Evolutionary conservation across 2,113 vertebrate species (phyloP).

Genomic region (Centrocercus urophasianus): DNA sequence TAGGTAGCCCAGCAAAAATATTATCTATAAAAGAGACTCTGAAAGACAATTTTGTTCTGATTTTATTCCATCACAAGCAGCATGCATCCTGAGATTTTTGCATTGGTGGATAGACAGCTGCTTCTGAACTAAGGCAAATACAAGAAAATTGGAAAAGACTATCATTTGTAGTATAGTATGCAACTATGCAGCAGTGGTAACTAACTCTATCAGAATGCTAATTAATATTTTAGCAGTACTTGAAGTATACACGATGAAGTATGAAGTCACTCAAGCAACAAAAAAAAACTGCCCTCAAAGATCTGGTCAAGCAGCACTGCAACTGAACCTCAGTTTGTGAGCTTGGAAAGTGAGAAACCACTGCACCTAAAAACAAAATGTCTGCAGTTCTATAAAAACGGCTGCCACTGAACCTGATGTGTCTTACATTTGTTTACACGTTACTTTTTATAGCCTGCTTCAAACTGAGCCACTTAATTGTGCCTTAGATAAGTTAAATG

Average conservation of each 20-base stretch:
- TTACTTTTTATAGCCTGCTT: slow-evolving; percentile 42
- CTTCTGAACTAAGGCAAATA: neutral
- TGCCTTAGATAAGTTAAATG: slow-evolving; percentile 30
- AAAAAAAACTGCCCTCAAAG: neutral
- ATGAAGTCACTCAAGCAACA: neutral
- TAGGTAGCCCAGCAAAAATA: neutral
- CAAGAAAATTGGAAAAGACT: neutral
- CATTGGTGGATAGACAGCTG: neutral
- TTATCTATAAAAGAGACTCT: neutral
- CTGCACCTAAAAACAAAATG: neutral
- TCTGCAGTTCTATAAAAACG: neutral
- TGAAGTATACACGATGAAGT: neutral
- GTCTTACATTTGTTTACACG: slow-evolving; percentile 32
- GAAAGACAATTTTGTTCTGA: neutral
- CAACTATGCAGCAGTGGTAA: neutral
- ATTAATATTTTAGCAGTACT: neutral
- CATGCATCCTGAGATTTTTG: neutral
- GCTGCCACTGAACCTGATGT: neutral
- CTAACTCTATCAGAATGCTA: neutral
- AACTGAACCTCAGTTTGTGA: neutral
- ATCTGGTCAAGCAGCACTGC: neutral
- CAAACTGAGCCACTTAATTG: slow-evolving; percentile 14
- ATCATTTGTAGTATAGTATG: neutral
- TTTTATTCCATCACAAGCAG: neutral
- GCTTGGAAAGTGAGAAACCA: slow-evolving; percentile 12